phyloP scores from a whole-genome alignment of 1,140 invertebrate species.

The Tetranychus urticae region DNA sequence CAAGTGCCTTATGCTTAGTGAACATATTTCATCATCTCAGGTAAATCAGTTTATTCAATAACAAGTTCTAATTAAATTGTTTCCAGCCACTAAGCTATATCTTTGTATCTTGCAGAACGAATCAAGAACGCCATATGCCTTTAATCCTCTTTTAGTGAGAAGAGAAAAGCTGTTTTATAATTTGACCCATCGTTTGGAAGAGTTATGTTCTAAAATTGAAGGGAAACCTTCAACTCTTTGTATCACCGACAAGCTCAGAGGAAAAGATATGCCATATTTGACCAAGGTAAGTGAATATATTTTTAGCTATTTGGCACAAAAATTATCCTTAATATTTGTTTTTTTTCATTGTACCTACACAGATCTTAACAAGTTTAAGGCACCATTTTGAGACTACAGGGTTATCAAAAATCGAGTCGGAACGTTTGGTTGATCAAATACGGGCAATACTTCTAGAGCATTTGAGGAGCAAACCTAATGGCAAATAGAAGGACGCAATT shows the following conservation, averaged over 20 bases:
- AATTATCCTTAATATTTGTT: not conserved
- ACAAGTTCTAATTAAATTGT: not conserved
- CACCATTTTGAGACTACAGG: not conserved
- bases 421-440: not conserved
- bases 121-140: not conserved
- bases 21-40: not conserved
- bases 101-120: not conserved
- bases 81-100: not conserved
- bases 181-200: not conserved
- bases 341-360: not conserved
- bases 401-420: not conserved
- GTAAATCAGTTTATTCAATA: not conserved
- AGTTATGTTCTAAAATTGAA: not conserved
- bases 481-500: too few relatives aligned
- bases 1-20: slow-evolving; percentile 2
- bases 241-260: not conserved
- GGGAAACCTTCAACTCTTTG: not conserved
- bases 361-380: not conserved
- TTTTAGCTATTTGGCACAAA: too few relatives aligned
- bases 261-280: not conserved
- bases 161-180: not conserved
- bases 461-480: too few relatives aligned
- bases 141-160: not conserved
- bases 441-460: not conserved
- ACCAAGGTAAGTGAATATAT: not conserved